Conservation (phyloP, 2,888 invertebrate species). For the Carpatolechia fugitivella region DNA sequence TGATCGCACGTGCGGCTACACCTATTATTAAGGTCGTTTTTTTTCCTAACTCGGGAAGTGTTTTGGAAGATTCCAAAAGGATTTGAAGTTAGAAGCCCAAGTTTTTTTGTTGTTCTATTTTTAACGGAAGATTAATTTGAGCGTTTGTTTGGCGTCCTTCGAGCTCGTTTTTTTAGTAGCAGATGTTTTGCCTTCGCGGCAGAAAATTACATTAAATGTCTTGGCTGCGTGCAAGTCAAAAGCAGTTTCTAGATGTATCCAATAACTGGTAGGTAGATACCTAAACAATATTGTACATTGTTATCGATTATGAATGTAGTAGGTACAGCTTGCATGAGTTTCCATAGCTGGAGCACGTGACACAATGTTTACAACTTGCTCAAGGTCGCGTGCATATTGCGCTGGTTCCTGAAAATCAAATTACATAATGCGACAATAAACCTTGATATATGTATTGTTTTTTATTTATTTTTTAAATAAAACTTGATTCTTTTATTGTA, state of each 20-base stretch:
- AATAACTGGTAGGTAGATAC: background rate
- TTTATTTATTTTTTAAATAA: too few relatives aligned
- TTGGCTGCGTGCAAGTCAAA: background rate
- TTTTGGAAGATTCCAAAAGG: conserved; percentile 49
- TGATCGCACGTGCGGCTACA: conserved; percentile 68
- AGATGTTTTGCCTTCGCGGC: background rate
- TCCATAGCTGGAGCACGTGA: conserved; percentile 3
- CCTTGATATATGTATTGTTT: too few relatives aligned
- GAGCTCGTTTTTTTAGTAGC: background rate
- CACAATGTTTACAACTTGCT: conserved; percentile 9
- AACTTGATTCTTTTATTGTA: too few relatives aligned
- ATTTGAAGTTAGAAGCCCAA: conserved; percentile 21
- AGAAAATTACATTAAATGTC: background rate
- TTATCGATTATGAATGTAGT: background rate
- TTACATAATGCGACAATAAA: background rate
- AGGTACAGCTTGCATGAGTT: background rate
- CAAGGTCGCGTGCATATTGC: conserved; percentile 17
- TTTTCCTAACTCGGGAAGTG: conserved; percentile 48
- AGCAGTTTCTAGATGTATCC: too few relatives aligned
- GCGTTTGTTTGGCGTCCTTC: conserved; percentile 14
- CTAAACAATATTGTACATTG: background rate
- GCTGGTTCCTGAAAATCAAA: conserved; percentile 22
- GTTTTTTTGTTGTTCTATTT: conserved; percentile 15
- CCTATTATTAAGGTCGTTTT: conserved; percentile 69
- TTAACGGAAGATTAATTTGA: conserved; percentile 24